These are phyloP conservation scores for Delichon dasypus DNA, from an alignment of 2,797 vertebrate genomes.

Conservation along the genomic window DNA sequence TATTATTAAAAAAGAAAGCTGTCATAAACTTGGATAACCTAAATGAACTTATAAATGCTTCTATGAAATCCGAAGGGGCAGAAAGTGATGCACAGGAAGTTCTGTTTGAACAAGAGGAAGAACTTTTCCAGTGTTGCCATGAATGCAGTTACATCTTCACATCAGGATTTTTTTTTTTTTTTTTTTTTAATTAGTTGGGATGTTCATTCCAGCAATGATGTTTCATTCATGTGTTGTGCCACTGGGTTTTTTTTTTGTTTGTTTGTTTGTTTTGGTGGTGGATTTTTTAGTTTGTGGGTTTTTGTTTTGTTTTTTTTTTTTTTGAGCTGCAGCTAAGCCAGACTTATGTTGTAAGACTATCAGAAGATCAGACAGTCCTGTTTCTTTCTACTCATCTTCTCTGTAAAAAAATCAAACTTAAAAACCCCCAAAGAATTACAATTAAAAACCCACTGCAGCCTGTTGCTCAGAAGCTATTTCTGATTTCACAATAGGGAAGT, in stretches of 20 bases:
- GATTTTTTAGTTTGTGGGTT: neutral
- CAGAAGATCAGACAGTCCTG: neutral
- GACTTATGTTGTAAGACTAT: neutral
- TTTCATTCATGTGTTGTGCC: neutral
- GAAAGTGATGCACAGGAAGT: neutral
- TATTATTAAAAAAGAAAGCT: neutral
- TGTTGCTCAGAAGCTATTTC: neutral
- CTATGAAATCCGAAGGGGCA: neutral
- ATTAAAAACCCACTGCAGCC: neutral
- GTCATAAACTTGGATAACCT: neutral
- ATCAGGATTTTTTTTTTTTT: neutral
- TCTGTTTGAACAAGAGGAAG: neutral
- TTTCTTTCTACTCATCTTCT: neutral
- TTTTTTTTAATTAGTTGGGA: accelerated
- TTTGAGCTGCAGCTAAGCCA: neutral
- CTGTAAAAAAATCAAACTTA: neutral
- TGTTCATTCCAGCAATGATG: neutral
- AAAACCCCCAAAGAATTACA: neutral
- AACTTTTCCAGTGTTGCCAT: neutral
- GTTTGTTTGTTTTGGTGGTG: too few species aligned
- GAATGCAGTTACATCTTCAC: neutral
- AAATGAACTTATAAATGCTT: neutral
- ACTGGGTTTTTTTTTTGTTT: too few species aligned
- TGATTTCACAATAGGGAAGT: neutral
- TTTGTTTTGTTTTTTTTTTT: neutral